These are phyloP conservation scores for Phalacrocorax aristotelis DNA, from an alignment of 2,113 vertebrate species.

Conservation along the genomic window DNA sequence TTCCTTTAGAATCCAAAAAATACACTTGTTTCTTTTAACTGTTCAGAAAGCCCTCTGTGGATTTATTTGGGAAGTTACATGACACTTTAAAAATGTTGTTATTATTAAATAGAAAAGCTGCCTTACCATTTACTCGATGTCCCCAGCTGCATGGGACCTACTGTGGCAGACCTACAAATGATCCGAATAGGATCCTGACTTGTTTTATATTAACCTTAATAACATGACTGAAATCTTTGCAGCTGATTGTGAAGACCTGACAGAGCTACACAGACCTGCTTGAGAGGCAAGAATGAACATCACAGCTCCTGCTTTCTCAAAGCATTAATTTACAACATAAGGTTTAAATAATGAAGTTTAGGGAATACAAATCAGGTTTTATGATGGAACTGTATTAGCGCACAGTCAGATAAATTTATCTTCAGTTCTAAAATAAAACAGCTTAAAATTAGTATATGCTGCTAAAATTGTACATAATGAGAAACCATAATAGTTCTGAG, in stretches of 20 bases:
- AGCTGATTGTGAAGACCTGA: neutral
- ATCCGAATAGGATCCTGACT: neutral
- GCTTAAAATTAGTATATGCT: neutral
- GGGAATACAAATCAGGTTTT: neutral
- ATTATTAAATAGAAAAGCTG: neutral
- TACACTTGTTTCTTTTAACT: accelerated
- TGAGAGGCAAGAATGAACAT: neutral
- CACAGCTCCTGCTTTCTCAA: neutral
- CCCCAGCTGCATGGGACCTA: neutral
- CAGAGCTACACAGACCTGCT: neutral
- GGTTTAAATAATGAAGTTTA: neutral
- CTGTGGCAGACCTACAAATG: neutral
- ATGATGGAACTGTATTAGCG: neutral
- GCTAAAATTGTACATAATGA: neutral
- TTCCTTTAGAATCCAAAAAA: neutral
- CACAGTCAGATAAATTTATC: neutral
- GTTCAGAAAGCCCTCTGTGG: neutral
- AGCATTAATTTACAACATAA: neutral
- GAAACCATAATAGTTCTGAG: neutral
- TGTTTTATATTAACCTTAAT: neutral
- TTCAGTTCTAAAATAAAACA: neutral
- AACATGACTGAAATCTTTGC: neutral
- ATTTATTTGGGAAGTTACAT: neutral
- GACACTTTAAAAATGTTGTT: neutral
- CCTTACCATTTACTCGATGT: neutral